Base-by-base conservation (phyloP, 30 jellyfish, hydroid and myxozoan genomes). In the Catostylus mosaicus region DNA sequence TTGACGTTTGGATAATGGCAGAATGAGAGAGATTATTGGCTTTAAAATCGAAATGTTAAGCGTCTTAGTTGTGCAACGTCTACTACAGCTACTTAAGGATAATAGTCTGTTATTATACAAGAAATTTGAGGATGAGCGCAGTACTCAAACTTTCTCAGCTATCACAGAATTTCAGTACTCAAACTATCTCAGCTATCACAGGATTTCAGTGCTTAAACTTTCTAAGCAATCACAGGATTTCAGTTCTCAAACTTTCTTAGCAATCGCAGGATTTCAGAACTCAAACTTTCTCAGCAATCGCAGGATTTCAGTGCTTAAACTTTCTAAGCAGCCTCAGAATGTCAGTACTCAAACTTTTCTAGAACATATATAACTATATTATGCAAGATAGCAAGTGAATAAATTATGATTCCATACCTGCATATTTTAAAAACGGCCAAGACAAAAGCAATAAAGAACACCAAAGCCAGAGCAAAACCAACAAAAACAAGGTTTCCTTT, bases 391-490 rank as follows among this genome's bases (percentile, higher is more conserved):
- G 54, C 54, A 7, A 40, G 54, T 40, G 14, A 5, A 14, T 5
- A 14, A 40, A 40, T 5, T 5, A 5, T 14, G 14, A 40, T 40
- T 7, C 29, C 75, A 4, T 62, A 66, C 78, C 31, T 30, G 31
- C 59, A 66, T 18, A 66, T 66, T 33, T 66, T 66, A 30, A 30
- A n/a, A 5, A 66, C 33, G 24, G 78, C 78, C 47, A 36, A 66
- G 30, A 66, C 32, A 24, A 66, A 31, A 29, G 59, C 47, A 7
- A 40, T 26, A 29, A 66, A 66, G 51, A 66, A 66, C 59, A 66
- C 78, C 6, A 66, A 31, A 10, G 78, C 78, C 23, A 66, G 59
- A 16, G 59, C 27, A 26, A 66, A 66, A 3, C 78, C 78, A 30
- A 33, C 29, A 0, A 66, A 40, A 7, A 31, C 78, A 18, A 66